These are phyloP conservation scores for Phyllotis vaccarum DNA, from an alignment of 2,797 vertebrate species.

Conservation along the genomic window DNA sequence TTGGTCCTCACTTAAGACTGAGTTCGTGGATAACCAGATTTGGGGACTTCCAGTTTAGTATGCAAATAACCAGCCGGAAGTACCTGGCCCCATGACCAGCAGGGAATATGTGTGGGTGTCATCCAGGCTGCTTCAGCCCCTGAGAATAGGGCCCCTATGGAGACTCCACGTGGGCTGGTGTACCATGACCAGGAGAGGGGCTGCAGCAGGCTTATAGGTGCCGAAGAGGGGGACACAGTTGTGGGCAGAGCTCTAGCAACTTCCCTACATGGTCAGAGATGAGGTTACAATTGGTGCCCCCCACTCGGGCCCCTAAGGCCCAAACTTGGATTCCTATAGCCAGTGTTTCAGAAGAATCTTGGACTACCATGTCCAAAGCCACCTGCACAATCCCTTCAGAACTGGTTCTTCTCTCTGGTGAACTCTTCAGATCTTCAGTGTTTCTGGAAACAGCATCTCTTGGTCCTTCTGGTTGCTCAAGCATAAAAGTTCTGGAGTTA, in stretches of 20 bases:
- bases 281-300: accelerated
- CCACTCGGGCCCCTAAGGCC: too few relatives aligned
- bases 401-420: neutral
- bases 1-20: neutral
- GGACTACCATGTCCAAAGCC: neutral
- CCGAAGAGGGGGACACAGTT: neutral
- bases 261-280: neutral
- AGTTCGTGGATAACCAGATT: constrained; percentile 18
- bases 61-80: neutral
- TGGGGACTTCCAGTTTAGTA: neutral
- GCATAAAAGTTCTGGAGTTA: neutral
- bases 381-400: neutral
- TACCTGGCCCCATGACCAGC: neutral
- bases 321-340: neutral
- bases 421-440: neutral
- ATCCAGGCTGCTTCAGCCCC: accelerated
- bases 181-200: neutral
- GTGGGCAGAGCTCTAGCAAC: accelerated
- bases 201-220: neutral
- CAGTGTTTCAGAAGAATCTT: neutral
- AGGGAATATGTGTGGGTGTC: neutral
- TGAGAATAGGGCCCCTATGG: neutral
- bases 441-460: neutral
- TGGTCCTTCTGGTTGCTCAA: neutral
- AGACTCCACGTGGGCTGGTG: neutral